Evolutionary conservation across 2,797 vertebrate genomes (phyloP), one percentile per base, ranked within the genome.

Genomic region (Phataginus tricuspis): DNA sequence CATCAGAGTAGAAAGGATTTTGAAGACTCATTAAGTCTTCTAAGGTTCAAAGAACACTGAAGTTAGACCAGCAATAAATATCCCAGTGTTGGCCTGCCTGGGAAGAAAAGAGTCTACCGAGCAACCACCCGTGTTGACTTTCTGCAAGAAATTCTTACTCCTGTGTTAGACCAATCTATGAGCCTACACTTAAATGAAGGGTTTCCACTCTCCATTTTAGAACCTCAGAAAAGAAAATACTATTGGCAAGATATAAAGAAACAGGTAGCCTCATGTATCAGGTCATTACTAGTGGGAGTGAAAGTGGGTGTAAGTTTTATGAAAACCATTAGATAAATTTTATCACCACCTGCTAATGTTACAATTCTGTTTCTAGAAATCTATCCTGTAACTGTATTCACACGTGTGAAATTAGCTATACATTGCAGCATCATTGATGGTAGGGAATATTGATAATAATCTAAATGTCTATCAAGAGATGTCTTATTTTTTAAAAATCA

Each of bases 291-390:
- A 86, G 7, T 59, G 25, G 51, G 45, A 82, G 31, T 95, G 37
- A 90, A 96, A 92, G 51, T 89, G 25, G 13, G 21, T 71, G 1
- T 90, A 77, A 75, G 77, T 51, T 84, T 86, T 94, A 59, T 90
- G n/a, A 63, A 95, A 94, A 86, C 11, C 34, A 79, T 85, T 75
- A 87, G 72, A n/a, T 37, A 68, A 64, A 84, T 87, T 37, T 72
- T 72, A 25, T 31, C n/a, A 71, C 10, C 86, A 53, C 8, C 23
- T 92, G 49, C 42, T 94, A 78, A 77, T 90, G 61, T n/a, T 95
- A 61, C 45, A 82, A 37, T 80, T 90, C 15, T 15, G 29, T 63
- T 82, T 80, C 64, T 92, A 59, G 57, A 95, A 87, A 64, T 86
- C 71, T 92, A 31, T 86, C 23, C 59, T 55, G 66, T 49, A 86